phyloP scores from a whole-genome alignment of 2,113 vertebrate genomes.

The Catharus minimus region DNA sequence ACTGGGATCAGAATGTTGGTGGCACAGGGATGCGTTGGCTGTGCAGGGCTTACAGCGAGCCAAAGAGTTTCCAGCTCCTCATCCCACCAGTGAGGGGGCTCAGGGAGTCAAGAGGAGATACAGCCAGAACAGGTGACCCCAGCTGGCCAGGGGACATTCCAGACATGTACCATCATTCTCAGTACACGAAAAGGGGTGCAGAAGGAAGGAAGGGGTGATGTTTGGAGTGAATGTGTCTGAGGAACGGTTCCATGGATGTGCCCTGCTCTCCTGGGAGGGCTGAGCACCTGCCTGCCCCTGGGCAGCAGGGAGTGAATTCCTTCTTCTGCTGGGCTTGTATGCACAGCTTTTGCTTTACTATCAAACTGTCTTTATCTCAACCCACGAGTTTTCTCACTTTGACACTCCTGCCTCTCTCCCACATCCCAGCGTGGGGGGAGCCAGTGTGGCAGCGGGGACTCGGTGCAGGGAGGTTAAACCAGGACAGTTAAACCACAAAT shows the following conservation, averaged over 20 bases:
- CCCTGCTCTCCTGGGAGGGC: not conserved
- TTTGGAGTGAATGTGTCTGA: not conserved
- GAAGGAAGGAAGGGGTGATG: not conserved
- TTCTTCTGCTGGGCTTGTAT: not conserved
- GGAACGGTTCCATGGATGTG: rapidly evolving
- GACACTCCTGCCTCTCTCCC: not conserved
- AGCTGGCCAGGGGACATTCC: rapidly evolving
- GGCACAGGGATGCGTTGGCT: not conserved
- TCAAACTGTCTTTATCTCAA: not conserved
- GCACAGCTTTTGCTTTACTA: not conserved
- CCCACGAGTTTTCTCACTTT: not conserved
- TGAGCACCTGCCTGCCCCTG: not conserved
- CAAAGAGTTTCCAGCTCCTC: not conserved
- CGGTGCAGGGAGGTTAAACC: not conserved
- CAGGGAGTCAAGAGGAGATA: no score
- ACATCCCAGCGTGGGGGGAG: not conserved
- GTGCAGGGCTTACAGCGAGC: not conserved
- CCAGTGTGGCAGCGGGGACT: rapidly evolving
- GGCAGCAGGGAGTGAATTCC: not conserved
- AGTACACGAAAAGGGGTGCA: rapidly evolving
- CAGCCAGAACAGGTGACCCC: not conserved
- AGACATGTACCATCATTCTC: not conserved
- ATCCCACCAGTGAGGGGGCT: not conserved
- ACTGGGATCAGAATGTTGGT: not conserved
- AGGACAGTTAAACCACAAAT: not conserved